Evolutionary conservation across 1,140 invertebrate genomes (phyloP), one percentile per base, ranked within the genome.

Genomic region (Onthophagus taurus): DNA sequence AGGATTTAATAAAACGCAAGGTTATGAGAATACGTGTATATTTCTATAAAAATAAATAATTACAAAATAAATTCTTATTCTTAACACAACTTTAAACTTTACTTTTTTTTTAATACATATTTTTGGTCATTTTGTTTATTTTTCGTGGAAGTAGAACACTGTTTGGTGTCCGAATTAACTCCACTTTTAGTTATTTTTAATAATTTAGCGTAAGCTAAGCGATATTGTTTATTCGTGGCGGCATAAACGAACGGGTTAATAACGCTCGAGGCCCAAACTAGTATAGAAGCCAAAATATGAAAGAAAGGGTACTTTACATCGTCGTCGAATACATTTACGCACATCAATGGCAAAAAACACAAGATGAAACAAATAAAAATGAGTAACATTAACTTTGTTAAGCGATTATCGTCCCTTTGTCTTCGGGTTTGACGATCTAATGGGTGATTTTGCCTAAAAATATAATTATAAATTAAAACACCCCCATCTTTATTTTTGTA

Each of bases 181-280:
- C 51, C 54, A 2, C 51, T 50, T 44, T 49, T 54, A 21, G 59
- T 49, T 13, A 54, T 48, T 20, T 45, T 31, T 13, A 85, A 67
- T 19, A 86, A 63, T 53, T 82, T 80, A 11, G 69, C 70, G 58
- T 85, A 88, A 6, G 83, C 85, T 7, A 80, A 72, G 31, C 83
- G 65, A 55, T 91, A 91, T 48, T 89, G 80, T 51, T 84, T 75
- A 61, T 89, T 90, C 39, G 83, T 86, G 3, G 80, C 81, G 0
- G 86, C 86, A 66, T 91, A 91, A 50, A 90, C 89, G 43, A 91
- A 74, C 0, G 87, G 86, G 63, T 91, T 91, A 49, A 89, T 76
- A 21, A 89, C 85, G 33, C 84, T 80, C 1, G 85, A 89, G 1
- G 83, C 82, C 87, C 87, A 91, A 1, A 85, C 85, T 36, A 89